Percentiles rank a stretch among this genome's conserved stretches.
phyloP scores from a whole-genome alignment of 2,888 invertebrate species.

The Apotomis capreana region DNA sequence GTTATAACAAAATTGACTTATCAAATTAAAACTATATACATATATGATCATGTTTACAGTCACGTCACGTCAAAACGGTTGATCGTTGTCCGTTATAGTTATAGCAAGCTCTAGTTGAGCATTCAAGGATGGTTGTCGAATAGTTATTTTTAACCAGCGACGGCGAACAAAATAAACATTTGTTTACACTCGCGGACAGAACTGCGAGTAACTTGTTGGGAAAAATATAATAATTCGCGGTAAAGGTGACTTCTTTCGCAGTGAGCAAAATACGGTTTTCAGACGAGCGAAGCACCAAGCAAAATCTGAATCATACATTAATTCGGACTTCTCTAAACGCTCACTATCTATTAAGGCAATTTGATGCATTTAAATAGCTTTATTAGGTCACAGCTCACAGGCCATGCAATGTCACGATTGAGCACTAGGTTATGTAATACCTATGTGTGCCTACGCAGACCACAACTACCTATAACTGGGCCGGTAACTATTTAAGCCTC shows the following conservation, averaged over 20 bases:
- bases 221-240: not conserved
- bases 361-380: slow-evolving; percentile 50
- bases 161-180: too few relatives aligned
- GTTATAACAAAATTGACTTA: too few relatives aligned
- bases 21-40: too few relatives aligned
- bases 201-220: too few relatives aligned
- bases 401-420: slow-evolving; percentile 47
- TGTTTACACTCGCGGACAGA: too few relatives aligned
- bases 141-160: too few relatives aligned
- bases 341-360: slow-evolving; percentile 52
- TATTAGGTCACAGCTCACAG: slow-evolving; percentile 55
- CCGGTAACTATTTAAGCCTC: slow-evolving; percentile 1
- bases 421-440: slow-evolving; percentile 31
- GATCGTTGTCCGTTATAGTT: too few relatives aligned
- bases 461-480: slow-evolving; percentile 14
- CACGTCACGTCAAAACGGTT: too few relatives aligned
- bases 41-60: too few relatives aligned
- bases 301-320: not conserved
- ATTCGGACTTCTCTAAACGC: slow-evolving; percentile 16
- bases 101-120: too few relatives aligned
- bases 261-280: not conserved
- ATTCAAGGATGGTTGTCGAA: too few relatives aligned
- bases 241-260: not conserved
- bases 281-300: not conserved
- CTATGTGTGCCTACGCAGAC: slow-evolving; percentile 21